A percentile compares a stretch with the other conserved stretches of the same genome.
These are phyloP conservation scores for Operophtera brumata DNA, from an alignment of 2,888 invertebrate genomes.

Conservation along the genomic window DNA sequence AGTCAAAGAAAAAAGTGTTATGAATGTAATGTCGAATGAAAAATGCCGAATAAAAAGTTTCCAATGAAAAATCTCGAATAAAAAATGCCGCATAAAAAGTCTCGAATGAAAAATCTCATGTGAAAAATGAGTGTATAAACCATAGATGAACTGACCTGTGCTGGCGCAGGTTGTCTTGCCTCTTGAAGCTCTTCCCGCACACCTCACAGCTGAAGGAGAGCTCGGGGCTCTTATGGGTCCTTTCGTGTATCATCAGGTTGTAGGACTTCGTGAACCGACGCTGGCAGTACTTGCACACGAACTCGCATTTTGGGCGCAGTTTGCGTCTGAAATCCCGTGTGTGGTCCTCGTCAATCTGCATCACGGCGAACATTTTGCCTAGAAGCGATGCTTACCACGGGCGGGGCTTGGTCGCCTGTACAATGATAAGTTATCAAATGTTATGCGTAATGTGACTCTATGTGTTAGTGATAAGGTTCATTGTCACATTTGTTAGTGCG, in stretches of 20 bases:
- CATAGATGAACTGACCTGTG: conserved; percentile 86
- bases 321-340: conserved; percentile 92
- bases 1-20: too few species aligned
- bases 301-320: conserved; percentile 97
- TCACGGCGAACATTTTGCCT: conserved; percentile 92
- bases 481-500: conserved; percentile 35
- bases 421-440: conserved; percentile 67
- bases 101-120: too few species aligned
- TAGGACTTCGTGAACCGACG: conserved; percentile 99
- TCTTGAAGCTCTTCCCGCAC: conserved; percentile 98
- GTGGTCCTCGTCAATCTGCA: conserved; percentile 94
- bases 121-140: too few species aligned
- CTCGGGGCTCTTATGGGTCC: conserved; percentile 98
- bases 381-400: conserved; percentile 74
- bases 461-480: conserved; percentile 40
- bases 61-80: too few species aligned
- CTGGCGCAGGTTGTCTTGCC: conserved; percentile 97
- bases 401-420: conserved; percentile 77
- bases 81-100: too few species aligned
- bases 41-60: too few species aligned
- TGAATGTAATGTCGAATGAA: too few species aligned
- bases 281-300: conserved; percentile 98
- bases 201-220: conserved; percentile 98
- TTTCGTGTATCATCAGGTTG: conserved; percentile 98
- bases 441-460: conserved; percentile 53